Evolutionary conservation across 2,888 invertebrate genomes (phyloP), one percentile per base, ranked within the genome.

Genomic region (Acanthosepion pharaonis): DNA sequence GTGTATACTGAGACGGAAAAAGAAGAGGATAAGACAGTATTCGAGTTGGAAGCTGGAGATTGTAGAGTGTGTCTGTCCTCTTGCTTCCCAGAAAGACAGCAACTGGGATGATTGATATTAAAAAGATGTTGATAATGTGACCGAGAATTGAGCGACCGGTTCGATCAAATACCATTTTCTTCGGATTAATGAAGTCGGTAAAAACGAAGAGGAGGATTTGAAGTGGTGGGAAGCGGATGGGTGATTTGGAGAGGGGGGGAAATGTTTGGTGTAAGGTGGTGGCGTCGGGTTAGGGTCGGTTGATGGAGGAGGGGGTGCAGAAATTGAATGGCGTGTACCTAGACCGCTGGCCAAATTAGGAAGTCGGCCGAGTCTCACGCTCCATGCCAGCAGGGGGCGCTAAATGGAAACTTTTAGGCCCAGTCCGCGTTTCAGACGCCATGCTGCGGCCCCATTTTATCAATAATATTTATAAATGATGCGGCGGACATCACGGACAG

Each of bases 71-170:
- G 78, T 78, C 78, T 33, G 78, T 33, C n/a, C n/a, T n/a, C 15
- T n/a, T 33, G 78, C 78, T 11, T 78, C 18, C n/a, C 33, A 78
- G n/a, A 78, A 78, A 78, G 78, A 78, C n/a, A 78, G 78, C 78
- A 78, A 78, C 78, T 78, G n/a, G 78, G 78, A 78, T 78, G 78
- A 78, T 78, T 78, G 78, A 78, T 78, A 78, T 78, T 78, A 78
- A 78, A 78, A 78, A 78, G n/a, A 78, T 78, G 78, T 78, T 78
- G n/a, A n/a, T 78, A 78, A 78, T 78, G 78, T 78, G 78, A 78
- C 78, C 78, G 78, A 78, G 78, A 78, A 78, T 78, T 33, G 78
- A 78, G n/a, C 78, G 78, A 78, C 78, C n/a, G 78, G 78, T 78
- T 78, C 78, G 78, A 78, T 78, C 78, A 78, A 78, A 78, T 78